Evolutionary conservation across 2,113 vertebrate species (phyloP).

Genomic region (Phocoena phocoena): DNA sequence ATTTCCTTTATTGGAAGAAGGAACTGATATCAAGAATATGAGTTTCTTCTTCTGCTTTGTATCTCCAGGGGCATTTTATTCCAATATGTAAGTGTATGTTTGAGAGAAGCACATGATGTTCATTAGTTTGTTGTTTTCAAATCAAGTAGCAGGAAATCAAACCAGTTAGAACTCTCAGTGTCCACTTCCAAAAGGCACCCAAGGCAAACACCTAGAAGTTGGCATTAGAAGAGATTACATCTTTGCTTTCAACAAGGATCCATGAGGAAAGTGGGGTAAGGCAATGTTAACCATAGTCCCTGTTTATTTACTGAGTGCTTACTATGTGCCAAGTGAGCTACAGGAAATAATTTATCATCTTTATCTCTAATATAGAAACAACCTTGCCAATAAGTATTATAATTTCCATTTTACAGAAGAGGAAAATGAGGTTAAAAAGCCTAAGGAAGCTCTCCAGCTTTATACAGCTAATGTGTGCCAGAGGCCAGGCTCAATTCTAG

Average conservation of each 20-base stretch:
- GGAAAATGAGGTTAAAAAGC: conserved; percentile 4
- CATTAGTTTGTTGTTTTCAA: not conserved
- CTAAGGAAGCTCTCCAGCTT: not conserved
- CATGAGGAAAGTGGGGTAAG: not conserved
- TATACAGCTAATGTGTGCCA: not conserved
- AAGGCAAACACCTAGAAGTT: not conserved
- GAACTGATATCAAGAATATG: not conserved
- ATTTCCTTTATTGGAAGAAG: not conserved
- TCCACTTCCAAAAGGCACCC: not conserved
- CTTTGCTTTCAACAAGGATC: not conserved
- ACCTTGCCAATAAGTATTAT: not conserved
- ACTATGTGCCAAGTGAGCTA: not conserved
- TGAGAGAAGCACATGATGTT: not conserved
- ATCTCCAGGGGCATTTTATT: not conserved
- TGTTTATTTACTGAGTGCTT: not conserved
- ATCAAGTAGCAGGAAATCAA: not conserved
- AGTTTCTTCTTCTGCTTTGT: not conserved
- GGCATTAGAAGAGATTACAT: not conserved
- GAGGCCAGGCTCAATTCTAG: not conserved
- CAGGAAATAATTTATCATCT: not conserved
- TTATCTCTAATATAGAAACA: conserved; percentile 8
- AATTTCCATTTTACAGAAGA: conserved; percentile 27
- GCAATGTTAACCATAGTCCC: not conserved
- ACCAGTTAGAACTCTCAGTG: not conserved
- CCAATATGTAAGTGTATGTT: not conserved